Evolutionary conservation across 1,140 invertebrate species (phyloP), one percentile per base, ranked within the genome.

Genomic region (Solen grandis): DNA sequence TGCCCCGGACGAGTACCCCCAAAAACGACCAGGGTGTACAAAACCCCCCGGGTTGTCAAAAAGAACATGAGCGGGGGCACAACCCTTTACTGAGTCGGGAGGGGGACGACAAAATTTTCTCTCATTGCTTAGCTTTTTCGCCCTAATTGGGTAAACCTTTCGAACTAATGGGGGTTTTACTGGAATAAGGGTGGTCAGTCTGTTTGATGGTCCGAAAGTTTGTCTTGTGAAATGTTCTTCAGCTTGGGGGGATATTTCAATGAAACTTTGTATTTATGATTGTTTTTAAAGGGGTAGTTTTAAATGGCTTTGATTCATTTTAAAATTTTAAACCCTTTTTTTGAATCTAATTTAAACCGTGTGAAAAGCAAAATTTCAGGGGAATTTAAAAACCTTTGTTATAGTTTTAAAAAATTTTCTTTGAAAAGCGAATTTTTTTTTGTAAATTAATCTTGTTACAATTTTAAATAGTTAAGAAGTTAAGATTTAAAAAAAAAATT

Each of bases 1-100:
- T 96, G 96, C 95, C 88, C 95, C 96, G 86, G 97, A 98, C 93
- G 95, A 96, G 87, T 98, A 97, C 94, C 96, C 97, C 74, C 92
- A 93, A 74, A 76, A 63, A 33, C 60, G 66, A 52, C 60, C 52
- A 60, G 95, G 98, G 94, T 98, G n/a, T n/a, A n/a, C n/a, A 97
- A 93, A 89, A 95, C 95, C 90, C 96, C 41, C 89, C 88, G 57
- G 88, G 86, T 41, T 88, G 87, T 78, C 89, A n/a, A 90, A 54
- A 84, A 86, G 29, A 88, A 85, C 73, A 89, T 89, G 87, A 88
- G 86, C 76, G n/a, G n/a, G 88, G 88, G 1, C 76, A 81, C 55
- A 86, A 89, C 22, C 77, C 70, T 60, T 88, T 90, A 60, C 88
- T 90, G 85, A 87, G 83, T n/a, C 81, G 88, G 54, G n/a, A n/a